Conservation (phyloP, 2,113 vertebrate genomes). For the Lethenteron reissneri region DNA sequence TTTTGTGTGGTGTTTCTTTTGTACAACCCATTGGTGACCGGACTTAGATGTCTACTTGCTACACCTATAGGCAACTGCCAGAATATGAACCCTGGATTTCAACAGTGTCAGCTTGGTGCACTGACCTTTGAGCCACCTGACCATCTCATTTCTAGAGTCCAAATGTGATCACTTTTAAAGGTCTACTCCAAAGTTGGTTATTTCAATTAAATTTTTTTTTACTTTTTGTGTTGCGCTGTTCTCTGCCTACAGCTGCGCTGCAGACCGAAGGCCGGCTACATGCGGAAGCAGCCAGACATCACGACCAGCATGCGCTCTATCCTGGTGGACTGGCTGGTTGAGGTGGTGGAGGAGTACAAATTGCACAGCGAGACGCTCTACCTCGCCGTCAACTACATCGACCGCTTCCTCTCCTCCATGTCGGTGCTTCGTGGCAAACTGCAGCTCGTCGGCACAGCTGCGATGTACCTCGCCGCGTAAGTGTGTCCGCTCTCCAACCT, state of each 20-base stretch:
- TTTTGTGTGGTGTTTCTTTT: too few relatives aligned
- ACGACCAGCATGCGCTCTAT: conserved; percentile 89
- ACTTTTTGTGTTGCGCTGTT: background rate
- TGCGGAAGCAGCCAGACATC: conserved; percentile 94
- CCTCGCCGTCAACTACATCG: conserved; percentile 92
- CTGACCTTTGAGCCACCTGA: background rate
- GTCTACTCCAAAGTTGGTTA: background rate
- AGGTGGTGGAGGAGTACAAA: conserved; percentile 94
- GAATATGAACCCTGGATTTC: background rate
- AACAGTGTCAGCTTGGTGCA: too few relatives aligned
- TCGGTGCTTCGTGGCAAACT: conserved; percentile 87
- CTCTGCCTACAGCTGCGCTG: conserved; percentile 39
- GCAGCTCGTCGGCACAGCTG: conserved; percentile 85
- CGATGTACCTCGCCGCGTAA: conserved; percentile 90
- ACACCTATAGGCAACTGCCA: background rate
- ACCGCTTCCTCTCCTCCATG: conserved; percentile 91
- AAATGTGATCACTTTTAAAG: background rate
- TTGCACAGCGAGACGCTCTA: conserved; percentile 83
- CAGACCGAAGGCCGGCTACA: conserved; percentile 65
- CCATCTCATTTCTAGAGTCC: background rate
- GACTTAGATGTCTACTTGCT: too few relatives aligned
- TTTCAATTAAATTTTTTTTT: background rate
- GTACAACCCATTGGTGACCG: too few relatives aligned
- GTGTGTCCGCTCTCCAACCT: conserved; percentile 16
- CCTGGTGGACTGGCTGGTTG: conserved; percentile 92